These are phyloP conservation scores for Holacanthella duospinosa DNA, from an alignment of 2,888 invertebrate genomes.

Conservation along the genomic window DNA sequence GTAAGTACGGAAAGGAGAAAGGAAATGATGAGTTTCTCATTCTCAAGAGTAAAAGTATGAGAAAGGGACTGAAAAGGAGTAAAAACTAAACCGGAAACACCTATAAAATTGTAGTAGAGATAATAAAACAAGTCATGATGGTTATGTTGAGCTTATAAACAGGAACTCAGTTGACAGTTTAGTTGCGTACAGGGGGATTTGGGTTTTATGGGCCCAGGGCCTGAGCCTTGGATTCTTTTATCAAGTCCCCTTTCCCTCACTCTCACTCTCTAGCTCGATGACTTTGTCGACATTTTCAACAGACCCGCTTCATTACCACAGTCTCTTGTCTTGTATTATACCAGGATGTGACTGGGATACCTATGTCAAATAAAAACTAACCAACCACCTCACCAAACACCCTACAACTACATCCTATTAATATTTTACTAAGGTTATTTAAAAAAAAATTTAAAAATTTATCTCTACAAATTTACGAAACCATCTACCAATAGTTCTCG, in stretches of 20 bases:
- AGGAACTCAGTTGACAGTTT: constrained; percentile 1
- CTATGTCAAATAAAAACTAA: background rate
- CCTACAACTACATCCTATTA: too few species aligned
- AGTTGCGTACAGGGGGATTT: background rate
- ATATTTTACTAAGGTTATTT: background rate
- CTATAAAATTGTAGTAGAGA: constrained; percentile 3
- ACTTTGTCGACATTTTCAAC: too few species aligned
- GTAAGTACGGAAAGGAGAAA: background rate
- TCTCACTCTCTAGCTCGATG: background rate
- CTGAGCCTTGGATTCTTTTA: background rate
- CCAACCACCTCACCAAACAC: too few species aligned
- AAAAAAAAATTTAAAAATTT: too few species aligned
- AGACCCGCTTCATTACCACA: too few species aligned
- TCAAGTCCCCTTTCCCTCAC: too few species aligned
- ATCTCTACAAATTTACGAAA: background rate
- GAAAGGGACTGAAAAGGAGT: background rate
- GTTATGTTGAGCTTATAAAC: background rate
- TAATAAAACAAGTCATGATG: constrained; percentile 2
- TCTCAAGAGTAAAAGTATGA: background rate
- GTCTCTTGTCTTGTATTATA: background rate
- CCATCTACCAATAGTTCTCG: background rate
- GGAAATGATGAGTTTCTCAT: background rate
- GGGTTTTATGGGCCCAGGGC: background rate
- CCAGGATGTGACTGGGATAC: background rate
- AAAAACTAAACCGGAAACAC: constrained; percentile 1